A percentile compares a stretch with the other conserved stretches of the same genome.
Conservation (phyloP, 2,888 invertebrate species). For the Lymantria dispar region DNA sequence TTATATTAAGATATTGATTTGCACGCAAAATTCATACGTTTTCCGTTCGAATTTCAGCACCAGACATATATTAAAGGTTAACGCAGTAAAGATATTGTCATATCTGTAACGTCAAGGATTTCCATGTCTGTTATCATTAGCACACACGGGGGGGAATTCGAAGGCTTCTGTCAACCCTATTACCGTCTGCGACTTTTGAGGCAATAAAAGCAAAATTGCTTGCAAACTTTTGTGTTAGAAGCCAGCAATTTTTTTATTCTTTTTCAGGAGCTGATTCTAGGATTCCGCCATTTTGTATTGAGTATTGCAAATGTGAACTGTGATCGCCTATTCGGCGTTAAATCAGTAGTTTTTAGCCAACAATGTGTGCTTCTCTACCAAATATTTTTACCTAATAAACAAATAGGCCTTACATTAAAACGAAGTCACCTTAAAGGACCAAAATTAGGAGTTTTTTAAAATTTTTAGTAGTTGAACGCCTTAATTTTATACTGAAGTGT, state of each 20-base stretch:
- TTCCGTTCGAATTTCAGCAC: too few relatives aligned
- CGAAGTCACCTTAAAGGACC: slow-evolving; percentile 74
- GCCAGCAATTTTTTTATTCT: slow-evolving; percentile 7
- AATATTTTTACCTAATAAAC: slow-evolving; percentile 58
- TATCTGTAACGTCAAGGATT: slow-evolving; percentile 22
- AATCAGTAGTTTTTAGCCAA: slow-evolving; percentile 45
- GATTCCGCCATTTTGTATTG: slow-evolving; percentile 32
- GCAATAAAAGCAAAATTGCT: slow-evolving; percentile 30
- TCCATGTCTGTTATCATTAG: slow-evolving; percentile 9
- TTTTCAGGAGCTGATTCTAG: slow-evolving; percentile 33
- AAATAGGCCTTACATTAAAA: slow-evolving; percentile 64
- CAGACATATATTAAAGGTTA: neutral
- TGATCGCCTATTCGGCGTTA: slow-evolving; percentile 74
- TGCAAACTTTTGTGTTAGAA: slow-evolving; percentile 22
- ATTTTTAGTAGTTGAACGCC: slow-evolving; percentile 62
- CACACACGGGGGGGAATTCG: neutral
- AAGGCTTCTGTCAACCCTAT: neutral
- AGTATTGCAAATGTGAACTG: slow-evolving; percentile 46
- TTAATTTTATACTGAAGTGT: slow-evolving; percentile 63
- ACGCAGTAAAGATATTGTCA: slow-evolving; percentile 10
- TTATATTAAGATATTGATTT: neutral
- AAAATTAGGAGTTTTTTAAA: slow-evolving; percentile 63
- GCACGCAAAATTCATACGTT: neutral
- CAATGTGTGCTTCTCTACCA: slow-evolving; percentile 66
- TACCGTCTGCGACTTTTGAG: slow-evolving; percentile 4